Base-by-base conservation (phyloP, 2,113 vertebrate species). In the Ariopsis seemanni region DNA sequence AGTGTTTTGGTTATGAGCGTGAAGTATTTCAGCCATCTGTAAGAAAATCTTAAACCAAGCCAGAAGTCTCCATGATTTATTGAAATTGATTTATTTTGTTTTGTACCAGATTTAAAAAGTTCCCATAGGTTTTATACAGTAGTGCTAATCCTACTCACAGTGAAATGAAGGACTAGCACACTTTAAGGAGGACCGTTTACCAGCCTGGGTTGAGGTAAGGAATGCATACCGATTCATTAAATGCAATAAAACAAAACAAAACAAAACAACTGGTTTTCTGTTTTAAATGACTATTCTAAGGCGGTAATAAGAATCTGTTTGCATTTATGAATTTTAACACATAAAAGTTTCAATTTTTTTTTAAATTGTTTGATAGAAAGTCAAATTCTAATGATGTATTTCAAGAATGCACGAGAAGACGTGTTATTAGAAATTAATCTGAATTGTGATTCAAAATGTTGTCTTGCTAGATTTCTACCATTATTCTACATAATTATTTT, bases 81-180 rank as follows among this genome's bases (percentile, higher is more conserved):
- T 55, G 74, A n/a, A 50, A 52, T 42, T 85, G 52, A 55, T 83
- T 81, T 9, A 57, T 20, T 52, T 7, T 0, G 0, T 27, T n/a
- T 27, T 71, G 8, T 85, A 58, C 42, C n/a, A 27, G 34, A 53
- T 50, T 75, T 52, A 78, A 82, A 84, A 77, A 63, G 25, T 62
- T 82, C 52, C 75, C 48, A 15, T 81, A 50, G 53, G 83, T 65
- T 80, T 67, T 69, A 72, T 20, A 85, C 82, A 79, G n/a, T 22
- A 55, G n/a, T 86, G 69, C n/a, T 79, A n/a, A n/a, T 63, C 27
- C 34, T 69, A 20, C 62, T 62, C 10, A 20, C 48, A 25, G 63
- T 65, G 11, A 63, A 83, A 48, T 85, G 75, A 88, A 85, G 85
- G 67, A 90, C 89, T 87, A 87, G 83, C 77, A 78, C 85, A 80